Base-by-base conservation (phyloP, 64 coral and sea anemone species). In the Actinia tenebrosa region DNA sequence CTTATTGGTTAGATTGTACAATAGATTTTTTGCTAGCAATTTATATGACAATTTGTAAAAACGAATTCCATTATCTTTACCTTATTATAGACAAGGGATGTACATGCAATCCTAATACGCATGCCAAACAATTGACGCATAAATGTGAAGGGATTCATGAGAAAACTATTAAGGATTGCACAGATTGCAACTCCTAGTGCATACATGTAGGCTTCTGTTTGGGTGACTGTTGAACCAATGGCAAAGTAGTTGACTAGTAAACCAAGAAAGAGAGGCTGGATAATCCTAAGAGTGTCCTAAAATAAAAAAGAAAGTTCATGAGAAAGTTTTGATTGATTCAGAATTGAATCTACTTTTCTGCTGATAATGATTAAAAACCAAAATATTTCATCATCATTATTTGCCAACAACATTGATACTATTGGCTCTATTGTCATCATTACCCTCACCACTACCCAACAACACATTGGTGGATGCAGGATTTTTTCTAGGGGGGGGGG, bases 51-150 rank as follows among this genome's bases (percentile, higher is more conserved):
- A 37, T 37, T 37, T 37, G 30, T 1, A 0, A 37, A 37, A 37
- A 37, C 2, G 2, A 25, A 71, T 63, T 14, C 60, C 7, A n/a
- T 66, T 23, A 66, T 66, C 63, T 15, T 37, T 84, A 95, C 94
- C 87, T 95, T 95, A 64, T 91, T 89, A 71, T 95, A 95, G 8
- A 95, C 94, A 78, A 95, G 90, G 44, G 94, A 92, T 15, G 94
- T 95, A 62, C 94, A 95, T 56, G 90, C 91, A 84, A 95, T 95
- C 82, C 94, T 95, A 6, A 92, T 10, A 23, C 86, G 83, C 94
- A 95, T 95, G 16, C 94, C 94, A 80, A 19, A 89, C 45, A 86
- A 89, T n/a, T 95, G 94, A 7, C 94, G 87, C 80, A 95, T 53
- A 23, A 92, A 95, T 7, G 90, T 89, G 71, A 92, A 95, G 11